Evolutionary conservation across 2,797 vertebrate genomes (phyloP), one percentile per base, ranked within the genome.

Genomic region (Gastrophryne carolinensis): DNA sequence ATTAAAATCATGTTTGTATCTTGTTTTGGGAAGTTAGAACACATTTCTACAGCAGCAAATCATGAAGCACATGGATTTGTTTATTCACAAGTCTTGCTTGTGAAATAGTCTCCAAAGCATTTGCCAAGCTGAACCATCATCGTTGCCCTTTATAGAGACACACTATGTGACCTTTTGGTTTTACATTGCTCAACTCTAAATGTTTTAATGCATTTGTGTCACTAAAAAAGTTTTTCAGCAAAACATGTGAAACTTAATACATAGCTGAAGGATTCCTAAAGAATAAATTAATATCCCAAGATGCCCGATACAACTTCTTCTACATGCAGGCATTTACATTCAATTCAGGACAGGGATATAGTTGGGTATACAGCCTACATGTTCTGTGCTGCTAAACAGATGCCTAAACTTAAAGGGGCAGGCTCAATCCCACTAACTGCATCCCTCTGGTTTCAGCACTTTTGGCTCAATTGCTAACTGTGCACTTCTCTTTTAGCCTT

Each of bases 61-160:
- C 26, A 24, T 57, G 30, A 65, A 41, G 50, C 50, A 41, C 49
- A 53, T 56, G 65, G 26, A 34, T 53, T 54, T 64, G 24, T 57
- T 65, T 73, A 32, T 37, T 19, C 72, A 52, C 5, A 37, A n/a
- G 27, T 47, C 8, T 32, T 6, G 17, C 39, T 39, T 49, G 54
- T 44, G 10, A 61, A 72, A 72, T 52, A 26, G 26, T 15, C 41
- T 61, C 19, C 9, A 61, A 50, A 50, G n/a, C 23, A 24, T 26
- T 23, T 72, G 69, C 69, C 57, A 72, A 72, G 50, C 11, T 27
- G 17, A 39, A 49, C n/a, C 39, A 60, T 72, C 41, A 34, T 72
- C 9, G 37, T 61, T 71, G 56, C n/a, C 69, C 56, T 61, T 72
- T 62, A 4, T 44, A 26, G 17, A 37, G 21, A 72, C 58, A 39